These are phyloP conservation scores for Melanostoma scalare DNA, from an alignment of 2,888 invertebrate genomes.

Conservation along the genomic window DNA sequence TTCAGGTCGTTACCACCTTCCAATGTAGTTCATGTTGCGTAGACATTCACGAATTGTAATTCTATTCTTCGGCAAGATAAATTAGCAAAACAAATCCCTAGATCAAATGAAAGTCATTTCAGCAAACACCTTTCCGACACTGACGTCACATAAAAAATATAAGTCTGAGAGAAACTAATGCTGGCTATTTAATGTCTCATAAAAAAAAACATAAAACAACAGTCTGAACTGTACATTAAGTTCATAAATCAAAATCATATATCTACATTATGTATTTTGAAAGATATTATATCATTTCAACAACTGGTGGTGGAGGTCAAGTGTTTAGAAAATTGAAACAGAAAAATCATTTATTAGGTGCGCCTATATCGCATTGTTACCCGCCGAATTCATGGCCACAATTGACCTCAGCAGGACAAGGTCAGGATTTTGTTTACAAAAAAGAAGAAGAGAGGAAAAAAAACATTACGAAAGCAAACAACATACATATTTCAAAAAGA, in stretches of 20 bases:
- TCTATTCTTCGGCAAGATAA: not conserved
- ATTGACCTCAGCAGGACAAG: constrained; percentile 69
- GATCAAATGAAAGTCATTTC: too few relatives aligned
- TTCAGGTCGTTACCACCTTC: too few relatives aligned
- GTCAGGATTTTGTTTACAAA: constrained; percentile 52
- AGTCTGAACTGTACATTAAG: constrained; percentile 16
- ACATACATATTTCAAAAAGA: constrained; percentile 14
- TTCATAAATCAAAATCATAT: constrained; percentile 44
- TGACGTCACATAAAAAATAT: constrained; percentile 4
- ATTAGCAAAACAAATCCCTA: not conserved
- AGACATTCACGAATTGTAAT: not conserved
- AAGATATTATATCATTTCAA: constrained; percentile 31
- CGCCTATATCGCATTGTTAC: constrained; percentile 13
- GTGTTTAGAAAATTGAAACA: constrained; percentile 23
- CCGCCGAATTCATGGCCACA: constrained; percentile 27
- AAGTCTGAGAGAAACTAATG: not conserved
- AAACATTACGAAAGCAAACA: not conserved
- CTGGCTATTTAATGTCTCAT: constrained; percentile 2
- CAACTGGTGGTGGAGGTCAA: constrained; percentile 42
- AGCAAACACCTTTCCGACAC: not conserved
- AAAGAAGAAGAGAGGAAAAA: constrained; percentile 2
- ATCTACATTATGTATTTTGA: constrained; percentile 3
- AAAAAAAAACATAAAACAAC: constrained; percentile 4
- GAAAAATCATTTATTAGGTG: not conserved
- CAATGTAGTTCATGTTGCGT: too few relatives aligned